Base-by-base conservation (phyloP, 2,113 vertebrate species). In the Rhabdomys dilectus region DNA sequence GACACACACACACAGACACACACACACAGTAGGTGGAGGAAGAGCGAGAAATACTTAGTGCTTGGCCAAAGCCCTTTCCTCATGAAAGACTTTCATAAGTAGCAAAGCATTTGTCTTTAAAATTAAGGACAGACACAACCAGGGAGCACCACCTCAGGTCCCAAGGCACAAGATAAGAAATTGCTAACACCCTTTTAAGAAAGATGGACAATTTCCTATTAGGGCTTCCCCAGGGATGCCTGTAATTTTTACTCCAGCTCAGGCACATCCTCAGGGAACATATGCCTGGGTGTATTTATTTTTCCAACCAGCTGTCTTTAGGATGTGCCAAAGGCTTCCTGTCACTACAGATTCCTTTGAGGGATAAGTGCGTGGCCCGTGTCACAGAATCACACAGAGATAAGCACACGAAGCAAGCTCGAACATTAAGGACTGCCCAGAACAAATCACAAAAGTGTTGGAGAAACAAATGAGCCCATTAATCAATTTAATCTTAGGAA, bases 381-480 rank as follows among this genome's bases (percentile, higher is more conserved):
- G 58, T 31, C 81, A n/a, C 80, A 84, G 56, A 42, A 90, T 77
- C 93, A 97, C 0, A 1, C 10, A 92, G 66, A 19, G 64, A 95
- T 92, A 95, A 88, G 36, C 34, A 53, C 84, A 66, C 39, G n/a
- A n/a, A 78, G 56, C 62, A 85, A 78, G 66, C 62, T 91, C 68
- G 70, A 90, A 62, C 82, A 81, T 93, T 94, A 93, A 64, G 68
- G 91, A 94, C 82, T 88, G 58, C 70, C 58, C 64, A 78, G 88
- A 92, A 93, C 12, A 94, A 92, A 58, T 16, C 73, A 89, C 72
- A 88, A 75, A 62, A 91, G 62, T 34, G n/a, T 15, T 5, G 70
- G 34, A 91, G 85, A 88, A 95, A 91, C 78, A 97, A 97, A 96
- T 84, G 66, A 96, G 76, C 8, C 75, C 64, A 92, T 81, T 60